These are phyloP conservation scores for Coracopsis vasa DNA, from an alignment of 2,113 vertebrate genomes.

Conservation along the genomic window DNA sequence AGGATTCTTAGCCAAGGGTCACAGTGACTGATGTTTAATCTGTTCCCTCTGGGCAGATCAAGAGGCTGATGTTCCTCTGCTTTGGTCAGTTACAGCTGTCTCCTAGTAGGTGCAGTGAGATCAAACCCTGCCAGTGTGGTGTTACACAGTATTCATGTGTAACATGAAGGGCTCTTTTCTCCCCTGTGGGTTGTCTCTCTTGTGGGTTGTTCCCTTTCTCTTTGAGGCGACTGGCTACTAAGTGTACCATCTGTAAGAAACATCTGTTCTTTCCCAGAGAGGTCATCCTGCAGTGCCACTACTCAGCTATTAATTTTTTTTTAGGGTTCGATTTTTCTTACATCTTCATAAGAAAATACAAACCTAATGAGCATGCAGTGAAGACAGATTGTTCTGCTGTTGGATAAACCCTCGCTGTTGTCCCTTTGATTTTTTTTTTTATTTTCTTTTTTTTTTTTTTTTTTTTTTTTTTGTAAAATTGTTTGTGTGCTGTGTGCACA, in stretches of 20 bases:
- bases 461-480: too few relatives aligned
- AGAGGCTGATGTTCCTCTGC: background rate
- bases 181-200: background rate
- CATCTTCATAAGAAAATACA: slow-evolving; percentile 70
- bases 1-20: background rate
- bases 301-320: slow-evolving; percentile 70
- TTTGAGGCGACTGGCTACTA: background rate
- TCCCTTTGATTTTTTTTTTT: background rate
- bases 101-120: background rate
- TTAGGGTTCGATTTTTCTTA: slow-evolving; percentile 82
- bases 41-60: background rate
- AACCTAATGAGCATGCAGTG: slow-evolving; percentile 75
- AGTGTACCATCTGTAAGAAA: background rate
- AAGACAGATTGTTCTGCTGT: slow-evolving; percentile 12
- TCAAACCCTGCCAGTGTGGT: background rate
- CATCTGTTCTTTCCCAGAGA: background rate
- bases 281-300: background rate
- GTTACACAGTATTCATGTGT: background rate
- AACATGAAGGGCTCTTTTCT: background rate
- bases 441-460: too few relatives aligned
- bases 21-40: background rate
- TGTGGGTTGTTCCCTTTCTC: background rate
- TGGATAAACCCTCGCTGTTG: background rate
- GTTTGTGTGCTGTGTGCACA: background rate
- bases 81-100: background rate